Conservation (phyloP, 2,888 invertebrate genomes). For the Dynastes hyllus region DNA sequence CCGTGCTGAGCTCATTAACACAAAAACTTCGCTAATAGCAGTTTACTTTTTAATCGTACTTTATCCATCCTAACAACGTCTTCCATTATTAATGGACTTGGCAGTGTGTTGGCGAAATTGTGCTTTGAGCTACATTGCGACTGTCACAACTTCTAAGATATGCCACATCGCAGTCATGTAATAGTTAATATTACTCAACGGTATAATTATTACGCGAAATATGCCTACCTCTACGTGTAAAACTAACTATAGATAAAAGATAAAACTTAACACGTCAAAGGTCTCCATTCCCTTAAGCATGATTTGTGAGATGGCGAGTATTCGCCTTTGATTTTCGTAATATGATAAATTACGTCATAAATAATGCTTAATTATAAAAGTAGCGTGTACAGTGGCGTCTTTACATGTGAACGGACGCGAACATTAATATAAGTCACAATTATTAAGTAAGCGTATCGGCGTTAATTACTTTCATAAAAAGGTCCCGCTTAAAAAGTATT, state of each 20-base stretch:
- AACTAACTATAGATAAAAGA: slow-evolving; percentile 23
- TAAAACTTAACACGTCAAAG: slow-evolving; percentile 34
- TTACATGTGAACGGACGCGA: slow-evolving; percentile 26
- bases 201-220: slow-evolving; percentile 31
- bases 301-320: slow-evolving; percentile 47
- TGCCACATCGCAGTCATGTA: not conserved
- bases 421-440: slow-evolving; percentile 41
- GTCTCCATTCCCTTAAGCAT: slow-evolving; percentile 42
- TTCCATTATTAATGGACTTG: slow-evolving; percentile 6
- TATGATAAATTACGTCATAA: slow-evolving; percentile 51
- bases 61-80: not conserved
- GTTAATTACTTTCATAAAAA: slow-evolving; percentile 29
- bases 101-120: not conserved
- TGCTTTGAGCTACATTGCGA: not conserved
- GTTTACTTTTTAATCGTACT: too few species aligned
- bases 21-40: too few species aligned
- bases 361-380: slow-evolving; percentile 52
- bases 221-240: slow-evolving; percentile 12
- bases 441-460: slow-evolving; percentile 43
- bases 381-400: slow-evolving; percentile 41
- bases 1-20: too few species aligned
- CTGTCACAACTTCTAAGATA: slow-evolving; percentile 1
- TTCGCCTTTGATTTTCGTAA: slow-evolving; percentile 48
- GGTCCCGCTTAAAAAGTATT: not conserved
- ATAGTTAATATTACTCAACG: slow-evolving; percentile 22